These are phyloP conservation scores for Phyllotreta cruciferae DNA, from an alignment of 2,888 invertebrate genomes.

Conservation along the genomic window DNA sequence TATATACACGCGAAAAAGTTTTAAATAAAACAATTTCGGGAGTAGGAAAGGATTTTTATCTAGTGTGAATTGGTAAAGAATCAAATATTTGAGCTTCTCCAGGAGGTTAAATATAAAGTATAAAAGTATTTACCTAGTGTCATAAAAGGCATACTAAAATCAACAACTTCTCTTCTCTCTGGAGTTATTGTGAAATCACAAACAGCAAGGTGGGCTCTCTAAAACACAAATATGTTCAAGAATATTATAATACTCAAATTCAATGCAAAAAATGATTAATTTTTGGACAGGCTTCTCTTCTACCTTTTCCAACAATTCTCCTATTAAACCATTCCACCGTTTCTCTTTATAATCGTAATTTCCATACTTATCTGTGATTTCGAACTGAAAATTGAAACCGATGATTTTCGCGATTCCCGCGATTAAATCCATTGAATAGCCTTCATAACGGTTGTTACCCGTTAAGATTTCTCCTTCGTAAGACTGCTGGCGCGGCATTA, in stretches of 20 bases:
- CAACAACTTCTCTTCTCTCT: slow-evolving; percentile 84
- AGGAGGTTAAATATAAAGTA: too few relatives aligned
- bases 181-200: slow-evolving; percentile 96
- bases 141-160: slow-evolving; percentile 98
- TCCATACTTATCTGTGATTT: slow-evolving; percentile 74
- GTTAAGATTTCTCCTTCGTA: slow-evolving; percentile 66
- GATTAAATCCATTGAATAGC: slow-evolving; percentile 91
- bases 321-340: slow-evolving; percentile 80
- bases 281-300: not conserved
- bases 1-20: too few relatives aligned
- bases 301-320: slow-evolving; percentile 78
- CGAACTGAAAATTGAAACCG: slow-evolving; percentile 60
- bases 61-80: too few relatives aligned
- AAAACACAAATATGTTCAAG: slow-evolving; percentile 48
- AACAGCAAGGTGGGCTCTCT: slow-evolving; percentile 94
- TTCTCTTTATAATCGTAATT: slow-evolving; percentile 71
- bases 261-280: slow-evolving; percentile 2
- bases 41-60: too few relatives aligned
- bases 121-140: slow-evolving; percentile 70
- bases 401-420: slow-evolving; percentile 46
- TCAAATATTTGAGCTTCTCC: too few relatives aligned
- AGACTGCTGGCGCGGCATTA: slow-evolving; percentile 65
- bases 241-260: too few relatives aligned
- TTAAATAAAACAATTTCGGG: too few relatives aligned
- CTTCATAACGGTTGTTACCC: slow-evolving; percentile 83